Conservation (phyloP, 2,797 vertebrate genomes). For the Poecilia gillii region DNA sequence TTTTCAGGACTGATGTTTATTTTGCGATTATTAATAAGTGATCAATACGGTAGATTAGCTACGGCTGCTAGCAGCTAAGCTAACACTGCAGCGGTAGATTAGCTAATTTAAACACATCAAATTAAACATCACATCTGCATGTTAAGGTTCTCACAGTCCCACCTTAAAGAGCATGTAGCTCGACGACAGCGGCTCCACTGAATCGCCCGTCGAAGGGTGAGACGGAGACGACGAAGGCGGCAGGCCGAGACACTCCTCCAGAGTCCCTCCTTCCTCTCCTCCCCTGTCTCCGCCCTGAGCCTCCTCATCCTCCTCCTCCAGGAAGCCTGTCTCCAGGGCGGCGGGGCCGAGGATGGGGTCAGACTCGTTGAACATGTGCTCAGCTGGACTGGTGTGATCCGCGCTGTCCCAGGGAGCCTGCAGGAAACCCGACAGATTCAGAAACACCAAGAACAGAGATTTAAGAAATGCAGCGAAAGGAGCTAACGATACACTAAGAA, state of each 20-base stretch:
- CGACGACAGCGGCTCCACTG: constrained; percentile 79
- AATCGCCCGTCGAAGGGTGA: constrained; percentile 70
- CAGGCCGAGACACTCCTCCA: constrained; percentile 84
- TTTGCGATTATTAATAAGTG: too few relatives aligned
- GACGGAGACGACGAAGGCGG: constrained; percentile 79
- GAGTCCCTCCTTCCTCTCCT: constrained; percentile 71
- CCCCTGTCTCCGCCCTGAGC: constrained; percentile 64
- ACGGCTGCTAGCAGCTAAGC: too few relatives aligned
- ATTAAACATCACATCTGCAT: too few relatives aligned
- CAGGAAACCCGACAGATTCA: constrained; percentile 7
- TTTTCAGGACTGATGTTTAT: too few relatives aligned
- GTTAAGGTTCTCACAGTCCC: too few relatives aligned
- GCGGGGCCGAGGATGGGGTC: constrained; percentile 83
- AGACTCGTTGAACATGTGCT: constrained; percentile 85
- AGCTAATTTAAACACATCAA: too few relatives aligned
- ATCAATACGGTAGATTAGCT: too few relatives aligned
- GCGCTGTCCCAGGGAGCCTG: constrained; percentile 83
- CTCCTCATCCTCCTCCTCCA: constrained; percentile 82
- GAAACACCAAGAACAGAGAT: neutral
- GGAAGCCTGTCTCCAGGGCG: constrained; percentile 77
- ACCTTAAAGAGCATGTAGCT: constrained; percentile 86
- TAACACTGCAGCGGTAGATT: too few relatives aligned
- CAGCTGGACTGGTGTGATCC: constrained; percentile 79
- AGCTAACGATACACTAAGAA: neutral
- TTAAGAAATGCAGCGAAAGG: neutral